Percentiles rank a stretch among this genome's conserved stretches.
These are phyloP conservation scores for Cynaeus angustus DNA, from an alignment of 2,888 invertebrate genomes.

Conservation along the genomic window DNA sequence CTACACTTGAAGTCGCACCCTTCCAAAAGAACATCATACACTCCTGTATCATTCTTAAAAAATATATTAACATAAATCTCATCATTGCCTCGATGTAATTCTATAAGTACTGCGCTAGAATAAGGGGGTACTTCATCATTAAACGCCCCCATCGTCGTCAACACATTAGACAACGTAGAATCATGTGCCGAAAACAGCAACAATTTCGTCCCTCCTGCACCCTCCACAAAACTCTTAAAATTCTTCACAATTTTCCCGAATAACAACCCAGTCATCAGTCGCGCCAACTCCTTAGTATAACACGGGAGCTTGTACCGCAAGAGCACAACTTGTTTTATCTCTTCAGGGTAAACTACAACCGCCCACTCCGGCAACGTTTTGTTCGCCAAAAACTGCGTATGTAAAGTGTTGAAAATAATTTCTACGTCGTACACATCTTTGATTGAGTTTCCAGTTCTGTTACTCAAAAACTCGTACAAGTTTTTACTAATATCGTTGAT, in stretches of 20 bases:
- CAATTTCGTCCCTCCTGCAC: slow-evolving; percentile 73
- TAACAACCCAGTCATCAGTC: slow-evolving; percentile 75
- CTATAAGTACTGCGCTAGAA: slow-evolving; percentile 45
- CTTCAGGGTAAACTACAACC: slow-evolving; percentile 18
- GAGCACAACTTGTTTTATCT: background rate
- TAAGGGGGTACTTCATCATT: slow-evolving; percentile 63
- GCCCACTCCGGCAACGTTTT: slow-evolving; percentile 63
- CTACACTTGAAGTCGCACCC: slow-evolving; percentile 15
- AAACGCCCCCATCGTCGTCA: slow-evolving; percentile 80
- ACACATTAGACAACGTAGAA: slow-evolving; percentile 80
- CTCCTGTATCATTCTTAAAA: slow-evolving; percentile 39
- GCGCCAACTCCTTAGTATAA: slow-evolving; percentile 69
- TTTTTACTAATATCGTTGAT: slow-evolving; percentile 74
- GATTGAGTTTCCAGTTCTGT: slow-evolving; percentile 75
- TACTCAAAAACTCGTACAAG: slow-evolving; percentile 71
- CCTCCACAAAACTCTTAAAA: slow-evolving; percentile 69
- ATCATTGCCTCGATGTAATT: slow-evolving; percentile 30
- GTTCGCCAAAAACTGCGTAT: slow-evolving; percentile 80
- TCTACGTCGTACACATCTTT: slow-evolving; percentile 62
- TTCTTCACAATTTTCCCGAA: slow-evolving; percentile 78
- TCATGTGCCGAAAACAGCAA: slow-evolving; percentile 86
- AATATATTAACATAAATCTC: slow-evolving; percentile 43
- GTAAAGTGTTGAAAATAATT: slow-evolving; percentile 78
- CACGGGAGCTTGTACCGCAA: slow-evolving; percentile 14
- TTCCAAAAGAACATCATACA: slow-evolving; percentile 2